Evolutionary conservation across 2,888 invertebrate genomes (phyloP), one percentile per base, ranked within the genome.

Genomic region (Macrophya annulata): DNA sequence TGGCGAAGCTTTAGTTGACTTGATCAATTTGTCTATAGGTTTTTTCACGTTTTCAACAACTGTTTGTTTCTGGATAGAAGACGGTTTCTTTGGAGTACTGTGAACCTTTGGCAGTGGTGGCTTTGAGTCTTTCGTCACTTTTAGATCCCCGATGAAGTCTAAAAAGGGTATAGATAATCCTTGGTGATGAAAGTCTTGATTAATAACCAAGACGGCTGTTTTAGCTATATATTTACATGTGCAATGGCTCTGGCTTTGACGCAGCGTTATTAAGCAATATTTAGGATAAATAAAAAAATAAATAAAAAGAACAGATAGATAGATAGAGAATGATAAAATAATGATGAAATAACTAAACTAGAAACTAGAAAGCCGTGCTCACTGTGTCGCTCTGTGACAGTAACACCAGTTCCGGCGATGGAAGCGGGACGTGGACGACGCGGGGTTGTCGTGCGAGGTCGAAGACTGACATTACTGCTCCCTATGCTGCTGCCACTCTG

Each of bases 331-430:
- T 76, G 17, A 31, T 31, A 76, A 45, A 45, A 76, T 21, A 51
- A 15, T 40, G 12, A 48, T 12, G 25, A 40, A 37, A 72, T 40
- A 84, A 31, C 62, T 62, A 85, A 31, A 31, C 82, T 83, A 72
- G 17, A 85, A 88, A 87, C 86, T 88, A 88, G 88, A 90, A 91
- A 89, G 90, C 90, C 90, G 92, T 93, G 93, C 93, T 94, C 93
- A 94, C 94, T 94, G 91, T 94, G 92, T 93, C 93, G 93, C 87
- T 93, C 93, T 90, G 93, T 91, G 89, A 93, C 90, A 89, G 97
- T 96, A 91, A 98, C 96, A 88, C 97, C 97, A 85, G 98, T 98
- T 91, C 97, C 97, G 89, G 97, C 97, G 93, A 97, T 97, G 94
- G 97, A 97, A 90, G 96, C 96, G 89, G 97, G 97, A 88, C 97